Conservation (phyloP, 2,113 vertebrate species). For the Chauna torquata region DNA sequence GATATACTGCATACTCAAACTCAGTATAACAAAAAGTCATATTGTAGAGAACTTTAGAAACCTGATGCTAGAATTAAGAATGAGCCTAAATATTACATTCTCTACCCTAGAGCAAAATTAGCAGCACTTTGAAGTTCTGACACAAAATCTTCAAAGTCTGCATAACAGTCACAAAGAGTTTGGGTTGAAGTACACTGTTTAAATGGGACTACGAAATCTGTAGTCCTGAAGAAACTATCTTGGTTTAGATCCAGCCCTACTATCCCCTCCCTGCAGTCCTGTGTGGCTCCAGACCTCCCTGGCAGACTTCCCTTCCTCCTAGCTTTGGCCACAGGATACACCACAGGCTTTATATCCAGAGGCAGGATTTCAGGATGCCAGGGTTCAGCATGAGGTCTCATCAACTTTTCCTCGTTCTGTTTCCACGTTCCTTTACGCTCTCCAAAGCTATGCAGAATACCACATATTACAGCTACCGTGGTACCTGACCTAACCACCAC, state of each 20-base stretch:
- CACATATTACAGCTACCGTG: not conserved
- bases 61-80: constrained; percentile 52
- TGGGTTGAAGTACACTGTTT: not conserved
- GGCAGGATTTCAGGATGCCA: constrained; percentile 5
- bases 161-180: constrained; percentile 43
- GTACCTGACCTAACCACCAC: constrained; percentile 5
- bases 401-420: not conserved
- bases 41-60: constrained; percentile 35
- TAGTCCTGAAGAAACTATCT: constrained; percentile 49
- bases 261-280: constrained; percentile 1
- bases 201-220: constrained; percentile 28
- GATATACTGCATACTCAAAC: not conserved
- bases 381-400: constrained; percentile 34
- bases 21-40: not conserved
- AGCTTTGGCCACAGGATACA: constrained; percentile 9
- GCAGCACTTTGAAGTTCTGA: constrained; percentile 62
- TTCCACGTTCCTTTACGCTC: not conserved
- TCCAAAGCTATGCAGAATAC: not conserved
- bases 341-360: not conserved
- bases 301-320: constrained; percentile 23
- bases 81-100: constrained; percentile 38
- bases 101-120: constrained; percentile 57
- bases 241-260: constrained; percentile 50
- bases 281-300: constrained; percentile 59
- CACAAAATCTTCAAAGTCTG: constrained; percentile 68